Conservation (phyloP, 2,888 invertebrate species). For the Cryptops parisi region DNA sequence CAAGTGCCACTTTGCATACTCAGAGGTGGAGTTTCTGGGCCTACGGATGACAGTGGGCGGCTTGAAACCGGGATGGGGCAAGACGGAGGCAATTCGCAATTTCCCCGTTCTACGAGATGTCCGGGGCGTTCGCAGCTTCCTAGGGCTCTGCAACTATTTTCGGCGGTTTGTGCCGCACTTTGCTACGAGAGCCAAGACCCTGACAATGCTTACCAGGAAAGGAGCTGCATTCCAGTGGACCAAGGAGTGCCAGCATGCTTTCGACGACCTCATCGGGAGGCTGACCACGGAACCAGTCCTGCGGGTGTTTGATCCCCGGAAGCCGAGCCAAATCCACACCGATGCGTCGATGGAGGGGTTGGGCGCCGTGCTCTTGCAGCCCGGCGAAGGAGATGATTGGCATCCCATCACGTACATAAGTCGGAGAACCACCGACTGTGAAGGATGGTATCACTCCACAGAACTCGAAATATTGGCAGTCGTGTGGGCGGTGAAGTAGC, state of each 20-base stretch:
- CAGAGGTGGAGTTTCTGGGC: too few species aligned
- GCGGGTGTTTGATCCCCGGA: background rate
- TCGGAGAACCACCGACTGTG: background rate
- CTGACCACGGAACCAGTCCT: background rate
- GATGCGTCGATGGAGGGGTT: background rate
- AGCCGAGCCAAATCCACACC: background rate
- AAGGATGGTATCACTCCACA: slow-evolving; percentile 8
- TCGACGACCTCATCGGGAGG: background rate
- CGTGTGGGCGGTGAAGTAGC: slow-evolving; percentile 5
- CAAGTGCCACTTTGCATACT: slow-evolving; percentile 5
- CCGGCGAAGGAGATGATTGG: background rate
- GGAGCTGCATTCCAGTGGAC: background rate
- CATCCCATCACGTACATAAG: background rate
- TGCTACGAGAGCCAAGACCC: background rate
- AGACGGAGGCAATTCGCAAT: background rate
- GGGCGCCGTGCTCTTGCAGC: background rate
- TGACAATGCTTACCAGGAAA: background rate
- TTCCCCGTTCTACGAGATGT: background rate
- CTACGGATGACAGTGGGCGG: background rate
- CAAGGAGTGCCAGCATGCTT: background rate
- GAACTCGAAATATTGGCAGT: slow-evolving; percentile 14
- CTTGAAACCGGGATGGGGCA: background rate
- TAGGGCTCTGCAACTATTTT: slow-evolving; percentile 1
- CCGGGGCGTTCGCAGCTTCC: background rate
- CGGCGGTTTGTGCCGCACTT: background rate